These are phyloP conservation scores for Procapra przewalskii DNA, from an alignment of 2,113 vertebrate genomes.

Conservation along the genomic window DNA sequence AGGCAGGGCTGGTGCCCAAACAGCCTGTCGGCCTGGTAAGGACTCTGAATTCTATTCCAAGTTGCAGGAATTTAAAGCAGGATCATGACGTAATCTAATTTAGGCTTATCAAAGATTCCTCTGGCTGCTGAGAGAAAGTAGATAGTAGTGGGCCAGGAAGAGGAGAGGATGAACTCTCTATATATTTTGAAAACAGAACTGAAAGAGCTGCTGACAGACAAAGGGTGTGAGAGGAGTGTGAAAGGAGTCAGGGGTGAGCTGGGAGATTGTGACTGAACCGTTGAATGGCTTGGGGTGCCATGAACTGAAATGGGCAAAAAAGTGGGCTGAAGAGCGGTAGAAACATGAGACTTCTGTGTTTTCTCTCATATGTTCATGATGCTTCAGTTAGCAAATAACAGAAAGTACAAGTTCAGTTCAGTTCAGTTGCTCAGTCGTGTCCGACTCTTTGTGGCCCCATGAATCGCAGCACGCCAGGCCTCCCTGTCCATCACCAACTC, in stretches of 20 bases:
- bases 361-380: background rate
- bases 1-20: background rate
- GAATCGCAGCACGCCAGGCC: too few species aligned
- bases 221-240: background rate
- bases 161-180: background rate
- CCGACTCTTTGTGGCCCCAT: too few species aligned
- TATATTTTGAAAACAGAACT: background rate
- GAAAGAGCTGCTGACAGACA: background rate
- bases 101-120: background rate
- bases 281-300: background rate
- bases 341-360: background rate
- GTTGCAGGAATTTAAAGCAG: background rate
- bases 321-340: too few species aligned
- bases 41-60: background rate
- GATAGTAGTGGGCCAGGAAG: background rate
- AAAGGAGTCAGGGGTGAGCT: background rate
- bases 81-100: background rate
- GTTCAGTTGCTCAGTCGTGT: rapidly evolving
- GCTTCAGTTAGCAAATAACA: too few species aligned
- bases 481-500: too few species aligned
- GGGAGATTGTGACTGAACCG: background rate
- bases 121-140: background rate
- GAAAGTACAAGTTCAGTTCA: background rate
- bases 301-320: background rate
- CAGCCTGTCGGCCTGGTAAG: background rate